A percentile compares a stretch with the other conserved stretches of the same genome.
These are phyloP conservation scores for Conopomorpha cramerella DNA, from an alignment of 1,140 invertebrate species.

Conservation along the genomic window DNA sequence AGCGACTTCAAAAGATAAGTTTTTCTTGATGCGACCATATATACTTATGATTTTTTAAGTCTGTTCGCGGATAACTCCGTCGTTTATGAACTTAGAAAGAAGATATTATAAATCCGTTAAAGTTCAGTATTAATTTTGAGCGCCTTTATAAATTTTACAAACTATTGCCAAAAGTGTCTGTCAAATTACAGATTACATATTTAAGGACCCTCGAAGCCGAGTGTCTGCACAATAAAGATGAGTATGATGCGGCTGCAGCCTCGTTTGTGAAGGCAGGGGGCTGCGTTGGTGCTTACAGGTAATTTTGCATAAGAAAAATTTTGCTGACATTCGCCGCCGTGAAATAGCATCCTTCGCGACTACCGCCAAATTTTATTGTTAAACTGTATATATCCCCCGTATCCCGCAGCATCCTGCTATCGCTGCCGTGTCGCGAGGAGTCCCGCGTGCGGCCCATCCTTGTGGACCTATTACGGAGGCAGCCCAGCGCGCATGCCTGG, in stretches of 20 bases:
- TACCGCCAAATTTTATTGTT: neutral
- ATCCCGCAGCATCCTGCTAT: conserved; percentile 19
- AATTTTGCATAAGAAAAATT: neutral
- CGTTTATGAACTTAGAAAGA: too few species aligned
- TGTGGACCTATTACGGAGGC: conserved; percentile 24
- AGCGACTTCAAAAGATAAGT: too few species aligned
- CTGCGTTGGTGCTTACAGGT: conserved; percentile 21
- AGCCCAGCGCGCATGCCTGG: conserved; percentile 40
- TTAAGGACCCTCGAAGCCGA: conserved; percentile 33
- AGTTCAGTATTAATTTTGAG: too few species aligned
- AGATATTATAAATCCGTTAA: too few species aligned
- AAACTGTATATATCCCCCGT: neutral
- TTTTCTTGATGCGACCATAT: too few species aligned
- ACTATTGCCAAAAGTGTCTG: too few species aligned
- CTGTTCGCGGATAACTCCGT: too few species aligned
- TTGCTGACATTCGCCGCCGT: neutral
- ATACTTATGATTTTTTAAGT: too few species aligned
- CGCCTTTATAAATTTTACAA: too few species aligned
- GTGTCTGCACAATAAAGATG: conserved; percentile 21
- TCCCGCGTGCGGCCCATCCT: conserved; percentile 14
- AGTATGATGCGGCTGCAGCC: conserved; percentile 11
- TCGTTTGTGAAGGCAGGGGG: conserved; percentile 23
- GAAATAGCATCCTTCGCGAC: neutral
- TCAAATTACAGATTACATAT: conserved; percentile 22
- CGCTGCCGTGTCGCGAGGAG: conserved; percentile 14